Percentiles rank a stretch among this genome's conserved stretches.
Evolutionary conservation across 2,888 invertebrate genomes (phyloP).

Genomic region (Rhamphomyia laevipes): DNA sequence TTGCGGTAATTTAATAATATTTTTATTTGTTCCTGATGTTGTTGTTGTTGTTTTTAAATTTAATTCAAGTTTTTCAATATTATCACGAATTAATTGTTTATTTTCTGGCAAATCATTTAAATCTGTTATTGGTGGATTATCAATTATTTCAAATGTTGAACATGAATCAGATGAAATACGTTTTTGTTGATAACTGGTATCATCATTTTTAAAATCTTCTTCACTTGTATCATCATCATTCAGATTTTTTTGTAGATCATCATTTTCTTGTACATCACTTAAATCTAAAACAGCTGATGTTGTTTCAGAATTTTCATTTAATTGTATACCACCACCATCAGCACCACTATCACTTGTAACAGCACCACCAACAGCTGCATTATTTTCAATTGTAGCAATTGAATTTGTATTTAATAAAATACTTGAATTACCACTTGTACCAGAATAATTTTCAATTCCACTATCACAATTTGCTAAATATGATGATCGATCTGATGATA

Average conservation of each 20-base stretch:
- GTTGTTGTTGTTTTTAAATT: no score
- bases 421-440: slow-evolving; percentile 9
- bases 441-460: slow-evolving; percentile 7
- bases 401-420: neutral
- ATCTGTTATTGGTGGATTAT: neutral
- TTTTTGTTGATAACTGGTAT: neutral
- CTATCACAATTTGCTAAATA: slow-evolving; percentile 4
- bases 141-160: slow-evolving; percentile 12
- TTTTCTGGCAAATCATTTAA: no score
- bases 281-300: neutral
- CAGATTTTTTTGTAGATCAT: neutral
- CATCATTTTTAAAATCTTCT: neutral
- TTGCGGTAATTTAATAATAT: neutral
- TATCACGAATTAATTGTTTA: no score
- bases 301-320: neutral
- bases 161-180: slow-evolving; percentile 7
- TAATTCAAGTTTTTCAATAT: no score
- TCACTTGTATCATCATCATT: neutral
- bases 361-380: neutral
- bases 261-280: neutral
- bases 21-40: neutral
- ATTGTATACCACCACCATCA: neutral
- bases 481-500: slow-evolving; percentile 6
- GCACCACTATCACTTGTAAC: neutral
- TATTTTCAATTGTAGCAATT: neutral